Conservation (phyloP, 1,140 invertebrate genomes). For the Littorina saxatilis region DNA sequence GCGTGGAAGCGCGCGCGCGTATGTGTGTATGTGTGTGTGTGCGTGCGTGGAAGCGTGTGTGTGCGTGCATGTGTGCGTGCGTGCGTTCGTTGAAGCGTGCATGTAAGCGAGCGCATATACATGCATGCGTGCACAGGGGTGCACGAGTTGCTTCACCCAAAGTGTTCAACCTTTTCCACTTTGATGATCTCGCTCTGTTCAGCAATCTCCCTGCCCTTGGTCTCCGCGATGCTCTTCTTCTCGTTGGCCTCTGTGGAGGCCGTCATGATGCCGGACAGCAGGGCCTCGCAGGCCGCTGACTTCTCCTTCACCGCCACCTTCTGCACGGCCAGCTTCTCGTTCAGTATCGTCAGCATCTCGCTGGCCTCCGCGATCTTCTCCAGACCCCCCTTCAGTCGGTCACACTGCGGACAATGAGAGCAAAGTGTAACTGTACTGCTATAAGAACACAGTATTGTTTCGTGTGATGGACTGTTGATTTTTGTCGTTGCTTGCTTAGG, state of each 20-base stretch:
- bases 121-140: too few species aligned
- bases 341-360: constrained; percentile 82
- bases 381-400: constrained; percentile 82
- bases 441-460: too few species aligned
- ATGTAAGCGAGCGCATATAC: too few species aligned
- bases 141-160: too few species aligned
- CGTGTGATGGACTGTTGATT: too few species aligned
- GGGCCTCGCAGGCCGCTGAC: constrained; percentile 83
- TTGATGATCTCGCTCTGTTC: constrained; percentile 85
- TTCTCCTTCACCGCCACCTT: constrained; percentile 85
- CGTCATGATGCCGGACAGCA: constrained; percentile 81
- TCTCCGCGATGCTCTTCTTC: constrained; percentile 84
- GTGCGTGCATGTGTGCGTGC: too few species aligned
- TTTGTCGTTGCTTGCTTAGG: too few species aligned
- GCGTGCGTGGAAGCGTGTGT: too few species aligned
- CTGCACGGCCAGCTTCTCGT: constrained; percentile 83
- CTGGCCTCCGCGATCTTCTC: constrained; percentile 87
- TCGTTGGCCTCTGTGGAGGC: constrained; percentile 80
- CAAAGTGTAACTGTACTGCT: too few species aligned
- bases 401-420: constrained; percentile 80
- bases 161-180: constrained; percentile 81
- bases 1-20: too few species aligned
- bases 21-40: too few species aligned
- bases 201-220: constrained; percentile 86
- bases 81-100: too few species aligned